Conservation (phyloP, 2,113 vertebrate genomes). For the Anas platyrhynchos region DNA sequence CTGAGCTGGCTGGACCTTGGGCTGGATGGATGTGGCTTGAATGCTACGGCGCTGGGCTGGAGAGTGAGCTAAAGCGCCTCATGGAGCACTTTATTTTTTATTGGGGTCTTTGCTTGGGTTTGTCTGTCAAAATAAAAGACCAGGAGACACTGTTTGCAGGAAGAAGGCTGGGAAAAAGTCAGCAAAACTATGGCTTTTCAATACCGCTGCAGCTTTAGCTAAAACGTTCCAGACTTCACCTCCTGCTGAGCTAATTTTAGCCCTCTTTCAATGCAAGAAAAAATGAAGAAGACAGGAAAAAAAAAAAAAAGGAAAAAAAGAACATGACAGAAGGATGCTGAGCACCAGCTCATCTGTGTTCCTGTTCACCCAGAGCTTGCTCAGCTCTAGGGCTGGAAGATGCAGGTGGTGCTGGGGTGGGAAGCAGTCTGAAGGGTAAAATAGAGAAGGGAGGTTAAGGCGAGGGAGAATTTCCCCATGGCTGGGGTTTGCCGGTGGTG, state of each 20-base stretch:
- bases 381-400: background rate
- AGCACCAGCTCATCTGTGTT: background rate
- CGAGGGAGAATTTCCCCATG: background rate
- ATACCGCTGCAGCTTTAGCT: background rate
- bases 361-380: background rate
- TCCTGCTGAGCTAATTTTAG: conserved; percentile 39
- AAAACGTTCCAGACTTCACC: conserved; percentile 15
- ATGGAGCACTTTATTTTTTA: background rate
- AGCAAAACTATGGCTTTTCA: background rate
- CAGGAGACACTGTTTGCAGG: rapidly evolving
- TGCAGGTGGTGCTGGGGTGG: background rate
- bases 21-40: background rate
- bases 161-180: background rate
- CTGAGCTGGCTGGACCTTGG: background rate
- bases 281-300: background rate
- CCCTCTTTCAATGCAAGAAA: background rate
- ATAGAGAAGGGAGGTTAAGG: background rate
- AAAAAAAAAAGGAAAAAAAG: no score
- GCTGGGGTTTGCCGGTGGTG: background rate
- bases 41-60: background rate
- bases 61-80: background rate
- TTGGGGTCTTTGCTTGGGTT: background rate
- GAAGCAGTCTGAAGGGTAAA: background rate
- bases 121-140: background rate
- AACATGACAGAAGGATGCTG: background rate